Evolutionary conservation across 2,888 invertebrate species (phyloP).

Genomic region (Eilema caniola): DNA sequence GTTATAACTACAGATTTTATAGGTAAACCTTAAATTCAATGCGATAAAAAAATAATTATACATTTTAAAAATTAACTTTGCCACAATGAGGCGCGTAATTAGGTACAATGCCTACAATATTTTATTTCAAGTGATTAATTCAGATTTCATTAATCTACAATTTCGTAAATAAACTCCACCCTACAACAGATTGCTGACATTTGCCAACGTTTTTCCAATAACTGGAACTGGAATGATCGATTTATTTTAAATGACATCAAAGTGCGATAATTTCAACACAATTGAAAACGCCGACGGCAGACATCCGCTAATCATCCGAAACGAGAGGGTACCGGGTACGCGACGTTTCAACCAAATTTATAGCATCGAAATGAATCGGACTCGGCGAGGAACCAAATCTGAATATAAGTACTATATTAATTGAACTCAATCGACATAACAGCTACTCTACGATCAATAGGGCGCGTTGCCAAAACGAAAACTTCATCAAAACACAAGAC

Average conservation of each 20-base stretch:
- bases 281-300: constrained; percentile 62
- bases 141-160: not conserved
- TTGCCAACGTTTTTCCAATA: constrained; percentile 30
- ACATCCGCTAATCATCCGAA: constrained; percentile 68
- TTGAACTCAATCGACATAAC: constrained; percentile 52
- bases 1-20: too few relatives aligned
- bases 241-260: constrained; percentile 48
- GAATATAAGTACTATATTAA: constrained; percentile 53
- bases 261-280: constrained; percentile 57
- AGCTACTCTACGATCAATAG: constrained; percentile 45
- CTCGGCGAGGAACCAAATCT: constrained; percentile 46
- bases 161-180: not conserved
- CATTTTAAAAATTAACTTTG: too few relatives aligned
- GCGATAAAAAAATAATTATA: too few relatives aligned
- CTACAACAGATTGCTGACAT: constrained; percentile 6
- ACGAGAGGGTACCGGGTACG: constrained; percentile 52
- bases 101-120: not conserved
- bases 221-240: constrained; percentile 32
- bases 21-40: too few relatives aligned
- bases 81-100: not conserved
- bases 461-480: constrained; percentile 10
- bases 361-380: constrained; percentile 60
- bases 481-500: not conserved
- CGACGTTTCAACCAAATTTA: constrained; percentile 66
- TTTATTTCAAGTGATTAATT: not conserved